These are phyloP conservation scores for Oreortyx pictus DNA, from an alignment of 2,797 vertebrate genomes.

Conservation along the genomic window DNA sequence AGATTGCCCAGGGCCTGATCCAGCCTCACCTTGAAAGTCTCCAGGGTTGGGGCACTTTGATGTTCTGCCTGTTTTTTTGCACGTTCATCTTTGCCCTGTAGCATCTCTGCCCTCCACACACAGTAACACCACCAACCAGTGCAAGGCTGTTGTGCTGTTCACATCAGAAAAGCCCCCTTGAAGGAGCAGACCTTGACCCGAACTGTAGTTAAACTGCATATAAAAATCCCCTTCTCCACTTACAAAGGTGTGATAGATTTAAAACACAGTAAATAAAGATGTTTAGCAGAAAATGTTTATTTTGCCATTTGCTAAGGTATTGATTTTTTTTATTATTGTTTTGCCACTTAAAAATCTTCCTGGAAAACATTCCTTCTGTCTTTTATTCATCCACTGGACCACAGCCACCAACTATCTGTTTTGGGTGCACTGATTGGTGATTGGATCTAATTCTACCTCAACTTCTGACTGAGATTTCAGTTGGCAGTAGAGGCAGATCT, in stretches of 20 bases:
- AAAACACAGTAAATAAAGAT: not conserved
- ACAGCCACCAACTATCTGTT: not conserved
- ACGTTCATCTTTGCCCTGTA: not conserved
- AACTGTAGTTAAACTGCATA: not conserved
- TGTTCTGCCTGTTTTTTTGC: not conserved
- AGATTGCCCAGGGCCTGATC: too few species aligned
- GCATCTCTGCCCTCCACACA: not conserved
- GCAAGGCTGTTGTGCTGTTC: not conserved
- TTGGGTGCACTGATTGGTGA: not conserved
- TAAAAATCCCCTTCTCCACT: not conserved
- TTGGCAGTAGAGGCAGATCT: not conserved
- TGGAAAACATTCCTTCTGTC: not conserved
- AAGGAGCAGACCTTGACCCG: not conserved
- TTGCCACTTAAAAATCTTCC: not conserved
- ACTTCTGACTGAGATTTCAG: not conserved
- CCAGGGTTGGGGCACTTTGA: not conserved
- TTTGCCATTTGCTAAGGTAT: not conserved
- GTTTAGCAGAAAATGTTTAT: not conserved
- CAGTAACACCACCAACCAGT: not conserved
- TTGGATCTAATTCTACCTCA: not conserved
- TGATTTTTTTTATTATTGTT: not conserved
- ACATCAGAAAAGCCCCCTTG: not conserved
- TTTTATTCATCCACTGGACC: not conserved
- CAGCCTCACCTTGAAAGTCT: too few species aligned
- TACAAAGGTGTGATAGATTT: not conserved